phyloP scores from a whole-genome alignment of 2,797 vertebrate species.

The Limnodromus scolopaceus region DNA sequence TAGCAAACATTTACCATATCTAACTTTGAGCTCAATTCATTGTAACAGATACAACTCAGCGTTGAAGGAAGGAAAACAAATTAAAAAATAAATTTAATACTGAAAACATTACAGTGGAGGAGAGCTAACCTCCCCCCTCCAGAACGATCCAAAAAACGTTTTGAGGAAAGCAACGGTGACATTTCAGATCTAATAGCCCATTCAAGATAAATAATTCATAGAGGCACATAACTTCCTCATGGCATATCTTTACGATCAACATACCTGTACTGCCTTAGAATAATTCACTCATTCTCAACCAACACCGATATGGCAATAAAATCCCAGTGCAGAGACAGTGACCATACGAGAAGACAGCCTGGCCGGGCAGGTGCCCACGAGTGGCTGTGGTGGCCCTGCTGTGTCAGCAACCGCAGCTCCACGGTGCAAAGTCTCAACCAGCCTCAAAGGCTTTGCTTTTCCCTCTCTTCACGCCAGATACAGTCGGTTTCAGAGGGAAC shows the following conservation, averaged over 20 bases:
- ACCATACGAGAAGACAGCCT: not conserved
- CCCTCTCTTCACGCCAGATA: not conserved
- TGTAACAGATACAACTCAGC: not conserved
- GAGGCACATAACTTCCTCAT: not conserved
- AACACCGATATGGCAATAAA: accelerated
- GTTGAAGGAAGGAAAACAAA: not conserved
- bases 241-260: not conserved
- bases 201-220: not conserved
- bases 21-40: not conserved
- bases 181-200: not conserved
- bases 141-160: not conserved
- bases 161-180: not conserved
- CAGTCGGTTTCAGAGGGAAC: not conserved
- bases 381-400: not conserved
- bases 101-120: not conserved
- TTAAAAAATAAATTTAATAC: not conserved
- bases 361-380: not conserved
- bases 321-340: not conserved
- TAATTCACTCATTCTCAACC: not conserved
- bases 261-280: not conserved
- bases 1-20: not conserved
- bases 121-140: not conserved
- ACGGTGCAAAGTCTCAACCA: not conserved
- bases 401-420: not conserved
- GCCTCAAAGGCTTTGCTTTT: not conserved